Conservation (phyloP, 1,140 invertebrate species). For the Leptopilina boulardi region DNA sequence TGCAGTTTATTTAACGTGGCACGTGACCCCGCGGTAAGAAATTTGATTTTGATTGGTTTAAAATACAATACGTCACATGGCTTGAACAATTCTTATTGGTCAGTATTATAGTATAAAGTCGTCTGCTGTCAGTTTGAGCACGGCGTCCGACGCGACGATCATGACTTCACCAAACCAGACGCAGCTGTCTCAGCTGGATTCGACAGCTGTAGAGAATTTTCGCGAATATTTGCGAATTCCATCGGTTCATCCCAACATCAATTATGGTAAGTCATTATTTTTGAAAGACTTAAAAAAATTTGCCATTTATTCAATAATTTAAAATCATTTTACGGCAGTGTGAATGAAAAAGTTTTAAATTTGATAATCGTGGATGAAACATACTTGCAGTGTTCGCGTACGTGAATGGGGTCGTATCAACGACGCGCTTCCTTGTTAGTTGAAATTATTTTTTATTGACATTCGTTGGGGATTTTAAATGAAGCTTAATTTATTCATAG, state of each 20-base stretch:
- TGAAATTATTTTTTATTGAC: slow-evolving; percentile 37
- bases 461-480: not conserved
- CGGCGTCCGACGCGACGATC: slow-evolving; percentile 36
- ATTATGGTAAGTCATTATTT: slow-evolving; percentile 83
- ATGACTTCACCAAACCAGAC: not conserved
- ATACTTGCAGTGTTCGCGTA: slow-evolving; percentile 49
- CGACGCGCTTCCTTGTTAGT: slow-evolving; percentile 51
- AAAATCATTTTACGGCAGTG: not conserved
- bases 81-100: not conserved
- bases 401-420: slow-evolving; percentile 44
- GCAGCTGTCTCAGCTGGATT: slow-evolving; percentile 62
- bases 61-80: not conserved
- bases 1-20: not conserved
- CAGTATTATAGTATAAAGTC: not conserved
- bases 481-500: not conserved
- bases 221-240: slow-evolving; percentile 87
- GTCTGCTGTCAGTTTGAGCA: slow-evolving; percentile 16
- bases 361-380: slow-evolving; percentile 55
- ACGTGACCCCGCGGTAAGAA: not conserved
- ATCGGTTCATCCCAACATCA: slow-evolving; percentile 86
- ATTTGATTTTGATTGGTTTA: not conserved
- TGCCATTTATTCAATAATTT: not conserved
- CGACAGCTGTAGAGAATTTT: slow-evolving; percentile 84
- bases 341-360: not conserved
- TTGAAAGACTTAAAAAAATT: not conserved